These are phyloP conservation scores for Caenorhabditis doughertyi DNA, from an alignment of 2,888 invertebrate genomes.

Conservation along the genomic window DNA sequence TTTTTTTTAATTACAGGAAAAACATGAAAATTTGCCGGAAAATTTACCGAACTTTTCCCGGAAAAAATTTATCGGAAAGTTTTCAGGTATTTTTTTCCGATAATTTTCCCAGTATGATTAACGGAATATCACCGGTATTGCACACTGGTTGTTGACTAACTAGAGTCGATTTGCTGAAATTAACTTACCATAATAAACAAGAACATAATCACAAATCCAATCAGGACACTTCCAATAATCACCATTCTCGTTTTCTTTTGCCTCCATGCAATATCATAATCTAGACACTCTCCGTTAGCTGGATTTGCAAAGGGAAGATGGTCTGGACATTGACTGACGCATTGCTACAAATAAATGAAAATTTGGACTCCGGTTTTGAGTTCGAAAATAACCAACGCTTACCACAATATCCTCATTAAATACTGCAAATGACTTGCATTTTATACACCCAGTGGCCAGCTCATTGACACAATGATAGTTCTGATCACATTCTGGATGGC, in stretches of 20 bases:
- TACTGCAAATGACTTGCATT: constrained; percentile 35
- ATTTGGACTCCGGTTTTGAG: no score
- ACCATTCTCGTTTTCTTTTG: constrained; percentile 43
- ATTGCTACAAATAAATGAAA: constrained; percentile 66
- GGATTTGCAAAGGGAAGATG: constrained; percentile 64
- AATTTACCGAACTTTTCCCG: no score
- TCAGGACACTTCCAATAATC: constrained; percentile 44
- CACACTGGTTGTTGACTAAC: no score
- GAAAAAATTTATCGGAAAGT: no score
- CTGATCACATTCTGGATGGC: constrained; percentile 72
- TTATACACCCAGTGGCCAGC: constrained; percentile 42
- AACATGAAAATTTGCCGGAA: no score
- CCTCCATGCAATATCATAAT: constrained; percentile 66
- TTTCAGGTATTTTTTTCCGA: no score
- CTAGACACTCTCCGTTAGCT: constrained; percentile 57
- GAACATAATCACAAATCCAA: constrained; percentile 62
- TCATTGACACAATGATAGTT: constrained; percentile 65
- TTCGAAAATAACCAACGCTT: not conserved
- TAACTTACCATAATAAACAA: constrained; percentile 53
- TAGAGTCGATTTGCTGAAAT: not conserved
- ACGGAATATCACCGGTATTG: no score
- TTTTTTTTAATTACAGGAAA: no score
- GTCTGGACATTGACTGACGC: constrained; percentile 69
- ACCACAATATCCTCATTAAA: constrained; percentile 16
- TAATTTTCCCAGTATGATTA: no score